Conservation (phyloP, 2,888 invertebrate genomes). For the Smittia sp. region DNA sequence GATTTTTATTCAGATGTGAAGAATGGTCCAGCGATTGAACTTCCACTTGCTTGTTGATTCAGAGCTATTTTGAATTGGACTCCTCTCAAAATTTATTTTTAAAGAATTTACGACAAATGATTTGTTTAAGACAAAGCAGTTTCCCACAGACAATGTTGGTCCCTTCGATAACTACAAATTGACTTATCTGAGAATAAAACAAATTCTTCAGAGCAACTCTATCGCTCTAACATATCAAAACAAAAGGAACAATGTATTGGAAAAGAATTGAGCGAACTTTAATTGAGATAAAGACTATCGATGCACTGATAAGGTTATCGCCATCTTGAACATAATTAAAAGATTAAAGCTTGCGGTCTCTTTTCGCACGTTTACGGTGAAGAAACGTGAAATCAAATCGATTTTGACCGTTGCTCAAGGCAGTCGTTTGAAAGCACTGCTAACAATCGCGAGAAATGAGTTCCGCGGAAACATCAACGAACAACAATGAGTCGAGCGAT, state of each 20-base stretch:
- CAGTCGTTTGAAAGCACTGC: background rate
- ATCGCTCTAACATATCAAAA: background rate
- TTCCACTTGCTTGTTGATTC: too few relatives aligned
- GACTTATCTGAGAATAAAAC: too few relatives aligned
- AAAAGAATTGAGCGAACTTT: background rate
- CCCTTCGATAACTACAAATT: too few relatives aligned
- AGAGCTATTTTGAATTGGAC: too few relatives aligned
- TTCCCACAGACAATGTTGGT: too few relatives aligned
- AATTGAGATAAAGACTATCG: conserved; percentile 14
- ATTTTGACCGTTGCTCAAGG: conserved; percentile 4
- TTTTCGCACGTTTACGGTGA: conserved; percentile 1
- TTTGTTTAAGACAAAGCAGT: too few relatives aligned
- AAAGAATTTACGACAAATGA: too few relatives aligned
- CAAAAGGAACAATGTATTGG: background rate
- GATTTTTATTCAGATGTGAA: too few relatives aligned
- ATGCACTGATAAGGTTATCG: conserved; percentile 29
- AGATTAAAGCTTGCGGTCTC: conserved; percentile 14
- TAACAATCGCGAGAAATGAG: background rate
- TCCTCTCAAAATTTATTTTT: too few relatives aligned
- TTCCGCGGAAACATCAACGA: background rate
- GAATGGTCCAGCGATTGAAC: too few relatives aligned
- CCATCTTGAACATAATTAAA: conserved; percentile 18
- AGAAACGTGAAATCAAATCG: background rate
- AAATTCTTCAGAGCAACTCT: too few relatives aligned
- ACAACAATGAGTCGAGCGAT: background rate